Base-by-base conservation (phyloP, 23 tunicate species). In the Botrylloides violaceus region DNA sequence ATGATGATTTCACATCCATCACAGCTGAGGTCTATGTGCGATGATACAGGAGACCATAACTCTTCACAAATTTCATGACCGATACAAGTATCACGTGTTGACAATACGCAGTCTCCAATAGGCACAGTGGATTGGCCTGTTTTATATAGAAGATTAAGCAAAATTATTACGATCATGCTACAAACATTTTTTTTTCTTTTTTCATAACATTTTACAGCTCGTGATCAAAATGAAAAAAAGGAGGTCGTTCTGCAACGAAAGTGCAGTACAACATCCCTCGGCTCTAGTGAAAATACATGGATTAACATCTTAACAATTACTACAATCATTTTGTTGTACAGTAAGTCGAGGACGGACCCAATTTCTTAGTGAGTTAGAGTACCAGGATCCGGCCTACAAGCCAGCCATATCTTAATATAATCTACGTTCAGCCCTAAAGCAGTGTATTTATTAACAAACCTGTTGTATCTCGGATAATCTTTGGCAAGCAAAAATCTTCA, bases 31-130 rank as follows among this genome's bases (percentile, higher is more conserved):
- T 35, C 53, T 5, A 71, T 31, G 59, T 81, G 86, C 9, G 86
- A 49, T 12, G 48, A 22, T 1, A 61, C 53, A 34, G 79, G 82
- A 3, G 95, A 64, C 86, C 86, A 87, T 71, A 87, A 19, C 32
- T 87, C 95, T 58, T 81, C 95, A 71, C 95, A 87, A 19, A 87
- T 71, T 29, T 87, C 95, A 64, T 36, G 50, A 0, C 95, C 95
- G 43, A 87, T 71, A 19, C 76, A 75, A 30, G 87, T 81, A 64
- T 87, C 95, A 64, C 49, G 53, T 3, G 83, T 63, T 33, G 38
- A 32, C 7, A 87, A 63, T 2, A 87, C 53, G 1, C 76, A 86
- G 68, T 87, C 95, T 4, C 95, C 95, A 56, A 87, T 53, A 27
- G 83, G 79, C 4, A 81, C 95, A 2, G 68, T 63, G 5, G 18